Percentiles rank a stretch among this genome's conserved stretches.
phyloP scores from a whole-genome alignment of 1,140 invertebrate species.

The Leucophenga varia region DNA sequence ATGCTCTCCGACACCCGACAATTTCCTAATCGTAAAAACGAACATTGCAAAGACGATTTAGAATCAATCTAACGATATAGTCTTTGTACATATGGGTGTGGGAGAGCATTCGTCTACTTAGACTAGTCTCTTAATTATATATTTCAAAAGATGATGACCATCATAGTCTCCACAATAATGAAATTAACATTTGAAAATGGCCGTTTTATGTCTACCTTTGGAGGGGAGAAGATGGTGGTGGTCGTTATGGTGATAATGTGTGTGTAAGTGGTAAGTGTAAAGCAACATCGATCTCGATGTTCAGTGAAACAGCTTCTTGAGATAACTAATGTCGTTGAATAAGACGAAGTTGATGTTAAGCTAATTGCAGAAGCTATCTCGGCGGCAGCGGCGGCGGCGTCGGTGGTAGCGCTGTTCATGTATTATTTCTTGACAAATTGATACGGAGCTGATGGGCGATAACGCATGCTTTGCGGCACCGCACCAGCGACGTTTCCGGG shows the following conservation, averaged over 20 bases:
- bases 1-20: too few species aligned
- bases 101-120: conserved; percentile 52
- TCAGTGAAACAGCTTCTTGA: not conserved
- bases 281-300: too few species aligned
- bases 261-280: conserved; percentile 13
- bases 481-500: conserved; percentile 33
- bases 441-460: conserved; percentile 47
- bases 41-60: too few species aligned
- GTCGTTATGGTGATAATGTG: conserved; percentile 28
- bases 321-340: conserved; percentile 19
- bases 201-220: conserved; percentile 53
- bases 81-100: too few species aligned
- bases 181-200: conserved; percentile 40
- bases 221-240: too few species aligned
- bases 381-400: too few species aligned
- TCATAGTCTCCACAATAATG: conserved; percentile 16
- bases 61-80: conserved; percentile 22
- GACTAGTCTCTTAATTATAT: conserved; percentile 47
- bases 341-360: conserved; percentile 43
- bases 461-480: conserved; percentile 39
- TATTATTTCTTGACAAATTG: conserved; percentile 55
- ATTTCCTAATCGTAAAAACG: too few species aligned
- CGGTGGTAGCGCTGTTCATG: conserved; percentile 31
- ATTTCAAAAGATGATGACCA: conserved; percentile 21
- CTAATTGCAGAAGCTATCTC: conserved; percentile 40